Evolutionary conservation across 2,888 invertebrate genomes (phyloP), one percentile per base, ranked within the genome.

Genomic region (Subacronicta megacephala): DNA sequence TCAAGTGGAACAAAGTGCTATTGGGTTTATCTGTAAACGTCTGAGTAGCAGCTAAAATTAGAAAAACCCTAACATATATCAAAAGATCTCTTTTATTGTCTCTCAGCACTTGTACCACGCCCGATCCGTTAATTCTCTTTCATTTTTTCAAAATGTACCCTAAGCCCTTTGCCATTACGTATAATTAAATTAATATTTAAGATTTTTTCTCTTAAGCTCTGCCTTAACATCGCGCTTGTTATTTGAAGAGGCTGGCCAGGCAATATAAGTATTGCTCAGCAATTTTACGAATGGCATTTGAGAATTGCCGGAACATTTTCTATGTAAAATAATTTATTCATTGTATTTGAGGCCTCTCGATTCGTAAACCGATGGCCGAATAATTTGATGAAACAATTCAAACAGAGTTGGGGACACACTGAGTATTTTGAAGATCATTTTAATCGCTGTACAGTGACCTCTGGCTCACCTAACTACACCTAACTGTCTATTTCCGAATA

Each of bases 381-480:
- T 83, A 82, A 84, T 85, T 85, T 83, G 83, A 83, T 83, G 81
- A 82, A 84, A 83, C 83, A 84, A 82, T 81, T 81, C 77, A 57
- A 26, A 13, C 43, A 47, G 69, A 57, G 82, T 18, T 63, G 26
- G 58, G 31, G 56, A 26, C 46, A 75, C 75, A 85, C 60, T 23
- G 16, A 54, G 66, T 6, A 6, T 37, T 42, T 1, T 3, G 16
- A n/a, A n/a, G n/a, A n/a, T n/a, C n/a, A n/a, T n/a, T n/a, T n/a
- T n/a, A n/a, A n/a, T n/a, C n/a, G n/a, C n/a, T n/a, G n/a, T n/a
- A n/a, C n/a, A n/a, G n/a, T n/a, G n/a, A n/a, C n/a, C n/a, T n/a
- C n/a, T n/a, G n/a, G n/a, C n/a, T n/a, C n/a, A n/a, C n/a, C n/a
- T n/a, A n/a, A n/a, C n/a, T n/a, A n/a, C n/a, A n/a, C n/a, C n/a